Evolutionary conservation across 2,113 vertebrate species (phyloP).

Genomic region (Onychostruthus taczanowskii): DNA sequence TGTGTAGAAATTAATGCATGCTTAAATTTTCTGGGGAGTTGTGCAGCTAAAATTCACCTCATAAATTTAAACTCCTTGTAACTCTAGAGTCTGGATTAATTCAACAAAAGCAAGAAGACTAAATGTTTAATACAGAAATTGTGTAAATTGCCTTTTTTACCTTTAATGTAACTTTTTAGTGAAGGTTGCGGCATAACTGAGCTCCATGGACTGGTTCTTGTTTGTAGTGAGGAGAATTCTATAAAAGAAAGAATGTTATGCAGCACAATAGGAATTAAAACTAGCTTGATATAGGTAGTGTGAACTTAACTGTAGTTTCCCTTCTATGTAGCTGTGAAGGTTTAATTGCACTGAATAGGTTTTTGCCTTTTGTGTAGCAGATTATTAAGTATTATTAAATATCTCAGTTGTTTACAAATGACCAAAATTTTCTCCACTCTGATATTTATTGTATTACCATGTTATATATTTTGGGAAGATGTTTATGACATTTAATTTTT

Average conservation of each 20-base stretch:
- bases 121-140: not conserved
- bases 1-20: not conserved
- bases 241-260: not conserved
- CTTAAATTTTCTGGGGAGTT: conserved; percentile 1
- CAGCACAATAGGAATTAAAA: not conserved
- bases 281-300: not conserved
- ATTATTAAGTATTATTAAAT: not conserved
- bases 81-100: not conserved
- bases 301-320: not conserved
- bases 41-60: not conserved
- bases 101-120: not conserved
- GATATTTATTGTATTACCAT: not conserved
- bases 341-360: not conserved
- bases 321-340: not conserved
- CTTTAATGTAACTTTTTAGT: not conserved
- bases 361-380: not conserved
- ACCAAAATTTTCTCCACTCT: not conserved
- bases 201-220: not conserved
- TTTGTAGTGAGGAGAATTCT: not conserved
- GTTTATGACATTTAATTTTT: not conserved
- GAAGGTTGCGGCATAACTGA: not conserved
- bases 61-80: not conserved
- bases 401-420: not conserved
- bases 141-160: not conserved
- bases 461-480: not conserved